A percentile compares a stretch with the other conserved stretches of the same genome.
Evolutionary conservation across 2,888 invertebrate species (phyloP).

Genomic region (Artemia sp.): DNA sequence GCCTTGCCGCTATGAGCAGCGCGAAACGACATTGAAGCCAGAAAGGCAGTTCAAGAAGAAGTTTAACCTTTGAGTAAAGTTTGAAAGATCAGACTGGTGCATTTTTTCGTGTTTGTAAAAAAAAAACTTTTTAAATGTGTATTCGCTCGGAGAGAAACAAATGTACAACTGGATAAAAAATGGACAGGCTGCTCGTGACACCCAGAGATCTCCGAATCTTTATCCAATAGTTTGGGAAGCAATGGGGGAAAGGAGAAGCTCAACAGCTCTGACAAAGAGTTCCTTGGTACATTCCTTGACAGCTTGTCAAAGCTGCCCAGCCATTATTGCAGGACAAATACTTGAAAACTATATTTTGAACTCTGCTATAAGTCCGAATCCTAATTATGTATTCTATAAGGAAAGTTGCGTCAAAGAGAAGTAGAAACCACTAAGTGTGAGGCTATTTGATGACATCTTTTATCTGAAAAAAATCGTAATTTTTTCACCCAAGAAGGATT

Average conservation of each 20-base stretch:
- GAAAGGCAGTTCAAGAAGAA: no score
- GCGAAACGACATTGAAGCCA: no score
- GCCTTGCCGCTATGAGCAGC: no score
- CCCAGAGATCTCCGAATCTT: no score
- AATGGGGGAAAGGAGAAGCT: no score
- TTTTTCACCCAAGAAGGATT: conserved; percentile 6
- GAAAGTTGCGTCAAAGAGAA: not conserved
- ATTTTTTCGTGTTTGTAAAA: no score
- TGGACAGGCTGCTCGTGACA: not conserved
- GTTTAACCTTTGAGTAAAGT: no score
- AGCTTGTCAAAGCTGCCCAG: not conserved
- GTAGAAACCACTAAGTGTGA: conserved; percentile 8
- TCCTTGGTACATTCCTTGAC: conserved; percentile 9
- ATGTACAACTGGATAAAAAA: not conserved
- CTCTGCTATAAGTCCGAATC: not conserved
- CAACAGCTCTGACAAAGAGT: not conserved
- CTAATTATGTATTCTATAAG: not conserved
- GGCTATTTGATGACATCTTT: not conserved
- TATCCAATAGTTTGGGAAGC: no score
- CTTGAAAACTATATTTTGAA: not conserved
- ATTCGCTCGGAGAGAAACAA: no score
- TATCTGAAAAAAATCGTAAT: not conserved
- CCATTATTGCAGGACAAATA: not conserved
- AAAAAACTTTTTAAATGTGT: no score
- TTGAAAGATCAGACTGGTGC: no score